phyloP scores from a whole-genome alignment of 2,113 vertebrate species.

The Vanacampus margaritifer region DNA sequence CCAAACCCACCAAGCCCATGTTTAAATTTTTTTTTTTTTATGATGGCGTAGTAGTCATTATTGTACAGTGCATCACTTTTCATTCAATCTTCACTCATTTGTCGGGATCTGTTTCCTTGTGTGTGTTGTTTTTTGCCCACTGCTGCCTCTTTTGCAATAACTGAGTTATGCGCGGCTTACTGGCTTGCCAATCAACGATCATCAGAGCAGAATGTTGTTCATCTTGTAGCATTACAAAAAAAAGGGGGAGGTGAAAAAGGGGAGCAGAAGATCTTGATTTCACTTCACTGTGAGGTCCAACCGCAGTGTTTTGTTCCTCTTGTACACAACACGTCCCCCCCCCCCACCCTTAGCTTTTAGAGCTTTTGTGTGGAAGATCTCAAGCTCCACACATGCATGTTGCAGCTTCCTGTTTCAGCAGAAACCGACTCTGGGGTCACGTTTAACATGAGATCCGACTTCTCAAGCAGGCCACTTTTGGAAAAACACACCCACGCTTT shows the following conservation, averaged over 20 bases:
- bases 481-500: conserved; percentile 4
- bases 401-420: conserved; percentile 66
- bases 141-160: background rate
- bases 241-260: conserved; percentile 3
- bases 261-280: conserved; percentile 25
- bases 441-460: background rate
- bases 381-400: conserved; percentile 29
- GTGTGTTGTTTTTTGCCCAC: conserved; percentile 8
- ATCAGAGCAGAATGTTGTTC: conserved; percentile 52
- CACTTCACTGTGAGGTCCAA: conserved; percentile 29
- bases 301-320: conserved; percentile 28
- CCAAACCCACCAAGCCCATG: conserved; percentile 65
- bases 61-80: conserved; percentile 28
- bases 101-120: background rate
- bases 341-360: background rate
- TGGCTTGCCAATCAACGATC: conserved; percentile 41
- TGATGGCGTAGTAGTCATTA: conserved; percentile 56
- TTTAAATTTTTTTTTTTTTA: conserved; percentile 32
- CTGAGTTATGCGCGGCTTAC: conserved; percentile 20
- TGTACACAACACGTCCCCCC: conserved; percentile 1
- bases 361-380: background rate
- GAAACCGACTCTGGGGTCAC: conserved; percentile 35
- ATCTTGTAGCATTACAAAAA: conserved; percentile 42
- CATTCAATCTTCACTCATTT: background rate
- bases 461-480: background rate